phyloP scores from a whole-genome alignment of 2,113 vertebrate species.

The Shinisaurus crocodilurus region DNA sequence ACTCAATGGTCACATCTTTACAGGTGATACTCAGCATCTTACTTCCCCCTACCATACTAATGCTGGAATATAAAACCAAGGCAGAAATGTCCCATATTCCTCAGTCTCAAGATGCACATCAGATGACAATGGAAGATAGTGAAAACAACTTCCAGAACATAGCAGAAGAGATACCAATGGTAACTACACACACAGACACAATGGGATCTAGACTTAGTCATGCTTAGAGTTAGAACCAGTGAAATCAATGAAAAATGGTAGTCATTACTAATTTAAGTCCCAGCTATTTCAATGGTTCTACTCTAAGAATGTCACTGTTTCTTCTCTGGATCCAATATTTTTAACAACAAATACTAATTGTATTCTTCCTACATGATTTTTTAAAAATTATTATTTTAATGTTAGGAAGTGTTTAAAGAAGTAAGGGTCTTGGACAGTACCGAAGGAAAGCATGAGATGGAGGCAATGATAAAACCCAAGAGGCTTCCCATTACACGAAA shows the following conservation, averaged over 20 bases:
- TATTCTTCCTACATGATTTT: slow-evolving; percentile 10
- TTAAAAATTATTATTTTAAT: slow-evolving; percentile 50
- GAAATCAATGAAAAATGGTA: not conserved
- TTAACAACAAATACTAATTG: not conserved
- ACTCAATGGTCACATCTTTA: slow-evolving; percentile 52
- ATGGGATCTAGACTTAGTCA: not conserved
- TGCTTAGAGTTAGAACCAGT: not conserved
- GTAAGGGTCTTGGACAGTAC: slow-evolving; percentile 81
- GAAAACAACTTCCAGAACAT: slow-evolving; percentile 92
- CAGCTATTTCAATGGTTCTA: not conserved
- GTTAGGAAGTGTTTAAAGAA: slow-evolving; percentile 96
- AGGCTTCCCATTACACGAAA: slow-evolving; percentile 94
- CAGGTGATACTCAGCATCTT: slow-evolving; percentile 98
- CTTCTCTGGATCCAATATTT: not conserved
- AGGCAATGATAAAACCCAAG: slow-evolving; percentile 88
- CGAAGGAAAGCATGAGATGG: slow-evolving; percentile 87
- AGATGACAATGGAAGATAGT: slow-evolving; percentile 99
- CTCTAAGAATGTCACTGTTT: not conserved
- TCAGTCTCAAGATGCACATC: slow-evolving; percentile 97
- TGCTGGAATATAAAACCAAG: slow-evolving; percentile 98
- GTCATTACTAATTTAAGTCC: not conserved
- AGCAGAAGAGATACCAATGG: slow-evolving; percentile 94
- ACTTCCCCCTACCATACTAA: slow-evolving; percentile 93
- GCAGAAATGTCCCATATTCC: slow-evolving; percentile 99
- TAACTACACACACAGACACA: slow-evolving; percentile 55